These are phyloP conservation scores for Sepioteuthis lessoniana DNA, from an alignment of 2,888 invertebrate genomes.

Conservation along the genomic window DNA sequence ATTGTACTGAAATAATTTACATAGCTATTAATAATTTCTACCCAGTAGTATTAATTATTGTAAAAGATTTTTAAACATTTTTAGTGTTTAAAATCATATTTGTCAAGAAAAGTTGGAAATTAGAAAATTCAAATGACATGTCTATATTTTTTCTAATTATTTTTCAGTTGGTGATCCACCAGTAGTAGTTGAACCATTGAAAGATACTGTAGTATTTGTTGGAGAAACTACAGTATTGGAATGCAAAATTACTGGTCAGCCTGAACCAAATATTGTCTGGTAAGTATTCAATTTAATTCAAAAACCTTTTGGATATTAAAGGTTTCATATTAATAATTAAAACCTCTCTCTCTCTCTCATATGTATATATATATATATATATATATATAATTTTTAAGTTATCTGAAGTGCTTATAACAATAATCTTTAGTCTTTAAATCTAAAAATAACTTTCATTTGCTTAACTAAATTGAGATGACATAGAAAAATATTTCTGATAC, in stretches of 20 bases:
- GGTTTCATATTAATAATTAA: background rate
- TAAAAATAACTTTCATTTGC: too few species aligned
- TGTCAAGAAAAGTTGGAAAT: background rate
- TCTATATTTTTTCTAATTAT: background rate
- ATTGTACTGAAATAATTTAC: too few species aligned
- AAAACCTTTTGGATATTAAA: background rate
- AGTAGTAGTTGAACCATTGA: constrained; percentile 68
- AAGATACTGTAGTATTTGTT: constrained; percentile 67
- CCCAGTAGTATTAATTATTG: background rate
- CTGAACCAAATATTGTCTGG: constrained; percentile 72
- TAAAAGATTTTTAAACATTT: background rate
- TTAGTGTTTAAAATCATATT: background rate
- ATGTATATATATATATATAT: too few species aligned
- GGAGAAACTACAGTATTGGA: constrained; percentile 69
- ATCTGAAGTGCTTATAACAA: too few species aligned
- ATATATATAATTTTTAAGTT: too few species aligned
- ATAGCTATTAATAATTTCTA: background rate
- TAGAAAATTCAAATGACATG: constrained; percentile 14
- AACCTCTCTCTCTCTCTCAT: background rate
- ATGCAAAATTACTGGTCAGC: constrained; percentile 71
- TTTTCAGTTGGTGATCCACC: constrained; percentile 70
- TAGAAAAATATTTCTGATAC: too few species aligned
- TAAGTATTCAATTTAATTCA: constrained; percentile 52
- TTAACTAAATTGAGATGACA: too few species aligned
- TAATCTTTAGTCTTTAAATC: too few species aligned